Evolutionary conservation across 2,888 invertebrate species (phyloP).

Genomic region (Eupithecia subumbrata): DNA sequence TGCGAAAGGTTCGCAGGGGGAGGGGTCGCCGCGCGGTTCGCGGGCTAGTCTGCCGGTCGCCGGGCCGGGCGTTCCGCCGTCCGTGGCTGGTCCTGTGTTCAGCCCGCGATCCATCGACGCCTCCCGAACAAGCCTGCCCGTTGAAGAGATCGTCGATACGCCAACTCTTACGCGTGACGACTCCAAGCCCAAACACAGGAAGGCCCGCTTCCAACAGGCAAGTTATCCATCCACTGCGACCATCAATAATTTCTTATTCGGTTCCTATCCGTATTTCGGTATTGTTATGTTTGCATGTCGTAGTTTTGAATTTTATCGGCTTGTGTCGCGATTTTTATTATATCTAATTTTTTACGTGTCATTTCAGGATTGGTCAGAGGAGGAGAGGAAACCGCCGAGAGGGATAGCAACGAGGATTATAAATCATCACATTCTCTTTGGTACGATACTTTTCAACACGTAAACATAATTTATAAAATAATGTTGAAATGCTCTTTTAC

Average conservation of each 20-base stretch:
- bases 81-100: conserved; percentile 41
- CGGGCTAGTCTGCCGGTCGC: conserved; percentile 73
- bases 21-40: conserved; percentile 78
- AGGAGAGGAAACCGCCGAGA: conserved; percentile 80
- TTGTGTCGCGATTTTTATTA: neutral
- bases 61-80: conserved; percentile 34
- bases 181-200: conserved; percentile 90
- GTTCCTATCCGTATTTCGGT: conserved; percentile 8
- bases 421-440: conserved; percentile 82
- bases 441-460: conserved; percentile 49
- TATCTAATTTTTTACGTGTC: neutral
- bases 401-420: conserved; percentile 83
- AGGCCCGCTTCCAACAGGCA: conserved; percentile 94
- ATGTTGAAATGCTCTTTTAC: neutral
- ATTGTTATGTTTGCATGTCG: conserved; percentile 49
- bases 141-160: conserved; percentile 58
- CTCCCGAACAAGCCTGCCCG: conserved; percentile 75
- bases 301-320: conserved; percentile 35
- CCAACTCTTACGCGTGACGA: conserved; percentile 73
- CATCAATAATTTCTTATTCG: neutral
- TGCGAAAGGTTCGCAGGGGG: conserved; percentile 82
- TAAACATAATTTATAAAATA: neutral
- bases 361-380: conserved; percentile 80
- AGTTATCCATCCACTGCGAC: conserved; percentile 44
- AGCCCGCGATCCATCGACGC: conserved; percentile 61